Evolutionary conservation across 2,888 invertebrate genomes (phyloP), one percentile per base, ranked within the genome.

Genomic region (Heliconius ismenius): DNA sequence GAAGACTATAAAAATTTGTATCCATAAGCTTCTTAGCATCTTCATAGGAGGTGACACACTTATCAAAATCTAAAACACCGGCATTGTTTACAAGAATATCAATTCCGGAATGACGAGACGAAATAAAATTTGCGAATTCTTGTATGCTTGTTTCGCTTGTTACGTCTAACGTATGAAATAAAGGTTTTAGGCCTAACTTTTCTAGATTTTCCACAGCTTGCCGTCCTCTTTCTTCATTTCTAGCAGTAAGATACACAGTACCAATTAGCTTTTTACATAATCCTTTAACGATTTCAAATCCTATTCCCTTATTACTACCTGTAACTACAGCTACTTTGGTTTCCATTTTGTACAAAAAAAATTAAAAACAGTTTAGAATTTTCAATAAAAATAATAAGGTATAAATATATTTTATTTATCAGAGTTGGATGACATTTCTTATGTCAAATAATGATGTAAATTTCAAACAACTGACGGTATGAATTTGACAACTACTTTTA

Each of bases 51-150:
- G 97, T 95, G 80, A 96, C 96, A 4, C 95, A 95, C 78, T 92
- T 92, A 82, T 88, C 88, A 91, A 96, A 96, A 86, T 95, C 97
- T 43, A 96, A 95, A 82, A 97, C 96, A 39, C 96, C 97, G 83
- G 97, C 97, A 91, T 97, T 97, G 89, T 97, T 97, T 80, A 97
- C 95, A 73, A 97, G 92, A 79, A 97, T 90, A 89, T 97, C 97
- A 77, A 97, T 91, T 32, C 97, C 96, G 49, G 95, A 95, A 87
- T 97, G 95, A 78, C 95, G 95, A 77, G 92, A 89, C 82, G 95
- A 90, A 78, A 97, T 90, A 85, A 95, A 94, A 78, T 95, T 90
- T 63, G 93, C 93, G 81, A 97, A 95, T 32, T 88, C 90, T 80
- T 94, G 89, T 78, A 97, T 91, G 85, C 96, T 97, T 11, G 91